A percentile compares a stretch with the other conserved stretches of the same genome.
Conservation (phyloP, 2,888 invertebrate species). For the Brachyopa scutellaris region DNA sequence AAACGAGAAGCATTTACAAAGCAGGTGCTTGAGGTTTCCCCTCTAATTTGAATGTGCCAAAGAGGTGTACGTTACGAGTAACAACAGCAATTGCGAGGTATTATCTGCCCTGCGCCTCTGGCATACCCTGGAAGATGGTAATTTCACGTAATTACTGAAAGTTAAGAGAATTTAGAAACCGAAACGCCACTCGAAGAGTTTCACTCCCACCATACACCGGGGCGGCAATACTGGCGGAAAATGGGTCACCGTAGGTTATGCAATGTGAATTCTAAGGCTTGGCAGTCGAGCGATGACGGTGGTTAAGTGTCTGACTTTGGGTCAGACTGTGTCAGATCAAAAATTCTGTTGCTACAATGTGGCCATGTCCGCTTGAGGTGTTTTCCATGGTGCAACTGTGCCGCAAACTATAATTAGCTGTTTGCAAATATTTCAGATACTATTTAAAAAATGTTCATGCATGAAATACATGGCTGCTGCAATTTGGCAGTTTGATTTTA, state of each 20-base stretch:
- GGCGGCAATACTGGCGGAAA: not conserved
- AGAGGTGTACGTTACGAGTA: not conserved
- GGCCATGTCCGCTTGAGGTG: not conserved
- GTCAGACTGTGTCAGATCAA: slow-evolving; percentile 19
- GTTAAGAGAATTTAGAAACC: slow-evolving; percentile 54
- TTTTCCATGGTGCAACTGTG: not conserved
- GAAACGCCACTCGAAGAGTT: slow-evolving; percentile 31
- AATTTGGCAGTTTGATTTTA: not conserved
- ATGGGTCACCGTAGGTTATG: slow-evolving; percentile 52
- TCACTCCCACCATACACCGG: slow-evolving; percentile 30
- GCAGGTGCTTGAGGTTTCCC: slow-evolving; percentile 48
- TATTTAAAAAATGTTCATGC: not conserved
- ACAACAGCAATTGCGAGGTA: slow-evolving; percentile 22
- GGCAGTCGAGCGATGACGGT: not conserved
- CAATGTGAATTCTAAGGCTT: slow-evolving; percentile 23
- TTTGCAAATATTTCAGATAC: not conserved
- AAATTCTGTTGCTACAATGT: not conserved
- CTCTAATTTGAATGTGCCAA: slow-evolving; percentile 4
- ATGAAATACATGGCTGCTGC: slow-evolving; percentile 5
- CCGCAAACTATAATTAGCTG: not conserved
- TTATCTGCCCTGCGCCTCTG: slow-evolving; percentile 9
- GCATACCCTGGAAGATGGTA: slow-evolving; percentile 28
- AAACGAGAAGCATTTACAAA: slow-evolving; percentile 5
- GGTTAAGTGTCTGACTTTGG: not conserved
- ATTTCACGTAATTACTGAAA: slow-evolving; percentile 45